phyloP scores from a whole-genome alignment of 2,113 vertebrate species.

The Gadus macrocephalus region DNA sequence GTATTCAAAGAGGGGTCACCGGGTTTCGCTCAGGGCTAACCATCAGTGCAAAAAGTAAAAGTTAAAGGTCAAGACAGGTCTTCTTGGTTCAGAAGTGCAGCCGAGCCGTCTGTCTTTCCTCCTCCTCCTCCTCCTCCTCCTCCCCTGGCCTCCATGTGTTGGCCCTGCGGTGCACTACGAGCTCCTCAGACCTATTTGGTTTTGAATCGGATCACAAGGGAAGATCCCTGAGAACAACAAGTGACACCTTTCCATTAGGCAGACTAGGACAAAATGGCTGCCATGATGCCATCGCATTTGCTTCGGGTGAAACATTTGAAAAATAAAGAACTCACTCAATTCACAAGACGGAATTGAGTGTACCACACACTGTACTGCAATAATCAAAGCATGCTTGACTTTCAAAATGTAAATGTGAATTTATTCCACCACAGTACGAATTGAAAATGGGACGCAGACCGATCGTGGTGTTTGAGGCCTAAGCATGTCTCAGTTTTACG shows the following conservation, averaged over 20 bases:
- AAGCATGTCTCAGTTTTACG: constrained; percentile 2
- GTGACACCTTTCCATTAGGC: constrained; percentile 20
- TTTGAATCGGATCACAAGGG: constrained; percentile 56
- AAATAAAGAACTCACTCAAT: no score
- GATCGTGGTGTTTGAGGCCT: constrained; percentile 4
- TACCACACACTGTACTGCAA: constrained; percentile 6
- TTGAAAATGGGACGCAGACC: background rate
- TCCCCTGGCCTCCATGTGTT: constrained; percentile 11
- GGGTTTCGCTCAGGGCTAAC: constrained; percentile 41
- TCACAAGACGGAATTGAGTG: constrained; percentile 3
- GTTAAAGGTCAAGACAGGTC: constrained; percentile 55
- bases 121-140: constrained; percentile 26
- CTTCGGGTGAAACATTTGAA: no score
- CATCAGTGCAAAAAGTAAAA: constrained; percentile 51
- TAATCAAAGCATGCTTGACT: constrained; percentile 10
- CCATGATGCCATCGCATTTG: no score
- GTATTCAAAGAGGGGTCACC: constrained; percentile 14
- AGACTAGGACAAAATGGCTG: background rate
- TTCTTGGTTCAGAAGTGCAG: constrained; percentile 40
- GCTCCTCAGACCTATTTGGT: constrained; percentile 44
- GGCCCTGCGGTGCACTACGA: constrained; percentile 1
- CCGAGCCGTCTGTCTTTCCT: constrained; percentile 35
- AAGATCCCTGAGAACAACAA: constrained; percentile 53
- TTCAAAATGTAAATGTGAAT: background rate
- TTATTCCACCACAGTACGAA: background rate